Conservation (phyloP, 1,140 invertebrate species). For the Eulimnadia texana region DNA sequence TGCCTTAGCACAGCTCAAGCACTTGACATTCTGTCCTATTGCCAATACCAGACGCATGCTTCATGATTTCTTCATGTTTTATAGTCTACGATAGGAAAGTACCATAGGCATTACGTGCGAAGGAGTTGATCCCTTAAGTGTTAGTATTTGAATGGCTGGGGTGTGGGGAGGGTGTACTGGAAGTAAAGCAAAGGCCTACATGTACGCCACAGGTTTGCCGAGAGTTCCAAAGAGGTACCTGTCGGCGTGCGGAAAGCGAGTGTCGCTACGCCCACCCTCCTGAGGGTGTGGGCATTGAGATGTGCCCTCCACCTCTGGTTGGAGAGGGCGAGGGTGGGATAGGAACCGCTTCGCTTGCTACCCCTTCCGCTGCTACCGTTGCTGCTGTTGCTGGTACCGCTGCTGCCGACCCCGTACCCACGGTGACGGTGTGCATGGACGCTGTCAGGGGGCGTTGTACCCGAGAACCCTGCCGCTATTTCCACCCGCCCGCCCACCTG, state of each 20-base stretch:
- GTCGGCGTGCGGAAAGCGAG: slow-evolving; percentile 87
- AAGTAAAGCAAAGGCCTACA: no score
- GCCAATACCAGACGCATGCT: no score
- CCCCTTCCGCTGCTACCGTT: not conserved
- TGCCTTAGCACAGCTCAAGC: no score
- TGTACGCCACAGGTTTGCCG: slow-evolving; percentile 74
- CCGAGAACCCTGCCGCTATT: slow-evolving; percentile 92
- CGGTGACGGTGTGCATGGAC: slow-evolving; percentile 94
- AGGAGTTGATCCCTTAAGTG: no score
- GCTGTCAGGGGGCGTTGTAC: slow-evolving; percentile 92
- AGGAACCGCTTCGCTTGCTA: not conserved
- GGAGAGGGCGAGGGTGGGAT: no score
- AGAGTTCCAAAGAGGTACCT: slow-evolving; percentile 93
- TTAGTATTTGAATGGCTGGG: no score
- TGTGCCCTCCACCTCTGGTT: not conserved
- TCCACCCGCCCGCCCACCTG: slow-evolving; percentile 93
- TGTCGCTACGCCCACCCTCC: slow-evolving; percentile 96
- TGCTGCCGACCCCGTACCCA: not conserved
- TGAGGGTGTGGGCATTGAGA: slow-evolving; percentile 49
- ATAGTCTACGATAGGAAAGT: no score
- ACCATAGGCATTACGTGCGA: no score
- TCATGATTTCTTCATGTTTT: no score
- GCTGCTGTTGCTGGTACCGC: not conserved
- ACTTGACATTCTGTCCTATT: no score
- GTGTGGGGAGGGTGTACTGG: no score